Percentiles rank a stretch among this genome's conserved stretches.
Evolutionary conservation across 2,113 vertebrate genomes (phyloP).

Genomic region (Oplegnathus fasciatus): DNA sequence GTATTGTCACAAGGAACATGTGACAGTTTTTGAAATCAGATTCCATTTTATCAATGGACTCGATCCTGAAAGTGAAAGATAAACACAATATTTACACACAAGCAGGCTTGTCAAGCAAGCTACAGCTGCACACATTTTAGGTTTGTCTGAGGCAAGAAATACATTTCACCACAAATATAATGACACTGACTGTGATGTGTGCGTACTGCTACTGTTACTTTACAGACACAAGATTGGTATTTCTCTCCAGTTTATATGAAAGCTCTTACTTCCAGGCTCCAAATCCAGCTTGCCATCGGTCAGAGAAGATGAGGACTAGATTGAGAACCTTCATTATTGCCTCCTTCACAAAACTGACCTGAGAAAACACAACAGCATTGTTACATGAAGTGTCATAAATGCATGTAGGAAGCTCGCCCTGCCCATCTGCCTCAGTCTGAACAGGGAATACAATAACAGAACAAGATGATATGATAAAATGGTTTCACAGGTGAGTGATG

Average conservation of each 20-base stretch:
- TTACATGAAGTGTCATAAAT: neutral
- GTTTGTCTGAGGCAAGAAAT: neutral
- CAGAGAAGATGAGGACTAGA: conserved; percentile 96
- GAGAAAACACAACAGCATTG: conserved; percentile 50
- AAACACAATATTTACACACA: neutral
- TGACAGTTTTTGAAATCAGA: conserved; percentile 99
- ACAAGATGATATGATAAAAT: neutral
- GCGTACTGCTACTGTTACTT: neutral
- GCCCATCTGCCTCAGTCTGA: neutral
- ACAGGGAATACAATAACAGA: neutral
- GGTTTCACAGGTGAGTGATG: neutral
- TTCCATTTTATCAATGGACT: conserved; percentile 98
- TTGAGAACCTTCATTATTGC: conserved; percentile 99
- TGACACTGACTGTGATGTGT: neutral
- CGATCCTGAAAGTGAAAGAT: conserved; percentile 86
- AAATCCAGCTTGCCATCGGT: conserved; percentile 96
- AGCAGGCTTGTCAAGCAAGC: neutral
- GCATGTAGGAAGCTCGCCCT: neutral
- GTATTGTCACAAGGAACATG: conserved; percentile 97
- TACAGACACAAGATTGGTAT: neutral
- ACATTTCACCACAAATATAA: neutral
- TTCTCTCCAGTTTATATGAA: neutral
- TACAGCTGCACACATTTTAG: neutral
- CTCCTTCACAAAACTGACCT: conserved; percentile 99
- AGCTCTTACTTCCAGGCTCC: conserved; percentile 94